phyloP scores from a whole-genome alignment of 2,113 vertebrate genomes.

The Chionodraco myersi region DNA sequence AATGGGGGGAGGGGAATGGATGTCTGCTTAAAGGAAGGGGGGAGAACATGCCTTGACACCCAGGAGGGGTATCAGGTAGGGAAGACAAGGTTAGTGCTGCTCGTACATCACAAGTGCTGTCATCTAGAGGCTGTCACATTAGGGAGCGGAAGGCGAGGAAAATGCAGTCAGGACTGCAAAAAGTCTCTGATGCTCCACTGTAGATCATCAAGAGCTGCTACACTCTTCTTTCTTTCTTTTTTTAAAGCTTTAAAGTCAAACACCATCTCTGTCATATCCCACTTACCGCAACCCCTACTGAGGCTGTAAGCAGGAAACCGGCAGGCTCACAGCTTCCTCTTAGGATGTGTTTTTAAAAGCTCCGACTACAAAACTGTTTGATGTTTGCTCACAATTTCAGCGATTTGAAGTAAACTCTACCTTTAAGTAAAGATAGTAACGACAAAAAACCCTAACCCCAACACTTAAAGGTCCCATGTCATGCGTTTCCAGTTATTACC shows the following conservation, averaged over 20 bases:
- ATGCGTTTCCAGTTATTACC: too few relatives aligned
- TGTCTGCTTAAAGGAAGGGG: conserved; percentile 21
- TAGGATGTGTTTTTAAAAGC: not conserved
- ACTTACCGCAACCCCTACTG: conserved; percentile 32
- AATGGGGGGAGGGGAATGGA: not conserved
- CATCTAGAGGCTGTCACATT: conserved; percentile 47
- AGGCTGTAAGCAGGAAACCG: conserved; percentile 12
- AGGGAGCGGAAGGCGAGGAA: conserved; percentile 20
- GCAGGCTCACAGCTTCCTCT: not conserved
- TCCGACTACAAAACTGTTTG: not conserved
- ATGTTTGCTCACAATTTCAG: not conserved
- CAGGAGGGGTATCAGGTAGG: conserved; percentile 8
- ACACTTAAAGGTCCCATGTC: too few relatives aligned
- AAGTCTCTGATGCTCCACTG: conserved; percentile 36
- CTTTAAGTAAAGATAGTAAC: not conserved
- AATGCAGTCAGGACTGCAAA: conserved; percentile 39
- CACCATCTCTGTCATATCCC: conserved; percentile 16
- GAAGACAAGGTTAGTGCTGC: conserved; percentile 31
- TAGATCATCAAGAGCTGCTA: conserved; percentile 26
- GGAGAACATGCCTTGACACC: conserved; percentile 36
- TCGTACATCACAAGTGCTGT: conserved; percentile 33
- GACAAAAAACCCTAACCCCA: too few relatives aligned
- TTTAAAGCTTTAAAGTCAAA: conserved; percentile 43
- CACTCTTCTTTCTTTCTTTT: not conserved
- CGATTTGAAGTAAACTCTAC: not conserved